Conservation (phyloP, 2,797 vertebrate genomes). For the Poecile montanus region DNA sequence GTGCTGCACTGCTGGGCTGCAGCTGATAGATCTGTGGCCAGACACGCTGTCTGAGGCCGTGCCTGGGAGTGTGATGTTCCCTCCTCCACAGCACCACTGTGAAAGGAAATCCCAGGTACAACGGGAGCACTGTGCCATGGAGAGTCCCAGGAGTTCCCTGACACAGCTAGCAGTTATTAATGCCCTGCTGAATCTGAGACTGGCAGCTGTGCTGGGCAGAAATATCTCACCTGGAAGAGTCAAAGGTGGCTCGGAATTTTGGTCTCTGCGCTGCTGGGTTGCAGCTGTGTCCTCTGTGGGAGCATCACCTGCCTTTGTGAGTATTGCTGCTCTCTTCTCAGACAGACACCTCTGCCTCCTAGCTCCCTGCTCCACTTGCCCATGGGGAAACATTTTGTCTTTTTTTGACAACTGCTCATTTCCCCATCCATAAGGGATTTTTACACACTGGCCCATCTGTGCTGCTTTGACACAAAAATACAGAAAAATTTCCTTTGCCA, state of each 20-base stretch:
- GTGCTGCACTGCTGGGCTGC: not conserved
- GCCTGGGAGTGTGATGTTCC: not conserved
- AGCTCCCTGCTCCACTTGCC: not conserved
- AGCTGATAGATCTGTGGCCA: not conserved
- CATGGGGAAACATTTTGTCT: not conserved
- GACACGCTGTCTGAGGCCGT: not conserved
- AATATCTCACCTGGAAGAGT: not conserved
- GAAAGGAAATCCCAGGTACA: not conserved
- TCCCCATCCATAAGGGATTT: not conserved
- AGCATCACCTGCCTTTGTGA: not conserved
- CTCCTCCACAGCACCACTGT: not conserved
- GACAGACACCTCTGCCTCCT: not conserved
- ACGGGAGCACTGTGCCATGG: fast-evolving
- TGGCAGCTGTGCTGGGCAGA: not conserved
- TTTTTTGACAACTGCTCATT: not conserved
- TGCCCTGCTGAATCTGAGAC: not conserved
- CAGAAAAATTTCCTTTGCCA: not conserved
- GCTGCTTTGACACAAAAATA: not conserved
- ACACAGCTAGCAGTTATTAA: not conserved
- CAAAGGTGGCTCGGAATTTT: not conserved
- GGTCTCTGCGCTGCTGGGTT: not conserved
- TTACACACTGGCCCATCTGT: not conserved
- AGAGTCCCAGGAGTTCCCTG: not conserved
- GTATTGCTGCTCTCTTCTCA: not conserved
- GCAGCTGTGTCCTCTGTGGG: not conserved